These are phyloP conservation scores for Athetis lepigone DNA, from an alignment of 2,888 invertebrate genomes.

Conservation along the genomic window DNA sequence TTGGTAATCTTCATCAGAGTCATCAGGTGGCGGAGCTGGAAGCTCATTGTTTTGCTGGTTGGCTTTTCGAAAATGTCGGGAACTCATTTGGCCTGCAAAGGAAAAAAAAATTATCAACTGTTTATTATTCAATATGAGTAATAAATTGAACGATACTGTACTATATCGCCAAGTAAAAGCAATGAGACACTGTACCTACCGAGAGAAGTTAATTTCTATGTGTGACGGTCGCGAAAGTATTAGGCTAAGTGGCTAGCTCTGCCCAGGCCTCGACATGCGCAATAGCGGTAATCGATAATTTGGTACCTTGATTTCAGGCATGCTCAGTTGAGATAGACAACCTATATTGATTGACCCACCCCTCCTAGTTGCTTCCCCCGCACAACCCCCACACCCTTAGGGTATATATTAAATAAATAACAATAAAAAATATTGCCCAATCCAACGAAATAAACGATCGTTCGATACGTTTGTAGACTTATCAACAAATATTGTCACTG, in stretches of 20 bases:
- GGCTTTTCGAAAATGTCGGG: slow-evolving; percentile 66
- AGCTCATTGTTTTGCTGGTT: slow-evolving; percentile 46
- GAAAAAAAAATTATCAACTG: not conserved
- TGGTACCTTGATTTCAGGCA: slow-evolving; percentile 34
- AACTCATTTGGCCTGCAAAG: slow-evolving; percentile 55
- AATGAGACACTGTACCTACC: not conserved
- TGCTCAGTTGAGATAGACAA: slow-evolving; percentile 33
- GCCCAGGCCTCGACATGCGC: slow-evolving; percentile 38
- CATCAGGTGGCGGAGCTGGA: slow-evolving; percentile 63
- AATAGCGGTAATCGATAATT: slow-evolving; percentile 27
- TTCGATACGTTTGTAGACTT: not conserved
- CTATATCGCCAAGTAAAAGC: too few species aligned
- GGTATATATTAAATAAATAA: not conserved
- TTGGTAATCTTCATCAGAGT: slow-evolving; percentile 74
- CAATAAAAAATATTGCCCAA: not conserved
- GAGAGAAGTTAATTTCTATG: not conserved
- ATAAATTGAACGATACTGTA: not conserved
- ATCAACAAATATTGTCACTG: not conserved
- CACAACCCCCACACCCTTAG: not conserved
- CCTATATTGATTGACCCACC: slow-evolving; percentile 31
- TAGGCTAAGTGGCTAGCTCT: slow-evolving; percentile 8
- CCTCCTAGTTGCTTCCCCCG: not conserved
- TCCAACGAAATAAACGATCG: not conserved
- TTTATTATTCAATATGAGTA: not conserved
- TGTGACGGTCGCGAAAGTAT: not conserved